A percentile compares a stretch with the other conserved stretches of the same genome.
Conservation (phyloP, 2,888 invertebrate species). For the Uropetala carovei region DNA sequence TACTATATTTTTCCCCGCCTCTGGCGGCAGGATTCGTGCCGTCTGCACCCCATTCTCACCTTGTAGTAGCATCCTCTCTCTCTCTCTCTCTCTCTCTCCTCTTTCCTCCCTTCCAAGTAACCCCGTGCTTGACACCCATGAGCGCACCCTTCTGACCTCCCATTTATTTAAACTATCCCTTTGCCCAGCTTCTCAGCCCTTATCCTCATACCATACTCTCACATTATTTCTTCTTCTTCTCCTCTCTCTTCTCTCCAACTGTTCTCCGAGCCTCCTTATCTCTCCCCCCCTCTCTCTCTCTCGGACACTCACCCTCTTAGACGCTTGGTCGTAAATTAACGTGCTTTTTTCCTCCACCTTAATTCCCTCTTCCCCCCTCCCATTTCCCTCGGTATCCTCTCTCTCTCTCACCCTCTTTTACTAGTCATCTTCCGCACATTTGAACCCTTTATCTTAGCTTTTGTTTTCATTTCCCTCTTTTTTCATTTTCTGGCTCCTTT, state of each 20-base stretch:
- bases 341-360: too few species aligned
- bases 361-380: neutral
- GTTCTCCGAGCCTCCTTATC: neutral
- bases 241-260: neutral
- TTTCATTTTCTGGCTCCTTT: too few species aligned
- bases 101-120: neutral
- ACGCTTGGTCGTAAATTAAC: neutral
- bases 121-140: neutral
- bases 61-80: neutral
- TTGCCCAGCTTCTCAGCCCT: too few species aligned
- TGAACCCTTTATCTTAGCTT: neutral
- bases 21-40: slow-evolving; percentile 2
- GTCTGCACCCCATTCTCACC: neutral
- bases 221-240: neutral
- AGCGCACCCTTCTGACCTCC: neutral
- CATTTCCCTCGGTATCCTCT: neutral
- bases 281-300: neutral
- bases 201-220: neutral
- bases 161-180: neutral
- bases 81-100: neutral
- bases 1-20: neutral
- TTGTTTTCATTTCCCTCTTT: neutral
- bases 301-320: neutral
- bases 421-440: neutral
- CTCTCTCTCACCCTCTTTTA: neutral